A percentile compares a stretch with the other conserved stretches of the same genome.
These are phyloP conservation scores for Gastrophysa polygoni DNA, from an alignment of 2,888 invertebrate species.

Conservation along the genomic window DNA sequence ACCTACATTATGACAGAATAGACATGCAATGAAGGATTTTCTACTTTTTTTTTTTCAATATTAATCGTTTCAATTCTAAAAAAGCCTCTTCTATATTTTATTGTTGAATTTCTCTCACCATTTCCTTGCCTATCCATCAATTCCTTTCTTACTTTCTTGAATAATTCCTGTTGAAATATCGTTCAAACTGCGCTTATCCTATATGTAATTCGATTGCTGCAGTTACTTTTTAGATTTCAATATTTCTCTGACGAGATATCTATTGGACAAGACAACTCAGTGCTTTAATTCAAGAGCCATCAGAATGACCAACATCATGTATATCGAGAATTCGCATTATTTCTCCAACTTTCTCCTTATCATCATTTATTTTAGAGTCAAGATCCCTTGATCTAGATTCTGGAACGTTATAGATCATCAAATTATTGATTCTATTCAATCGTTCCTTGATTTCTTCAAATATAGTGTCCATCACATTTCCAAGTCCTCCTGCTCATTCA, in stretches of 20 bases:
- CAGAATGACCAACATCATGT: neutral
- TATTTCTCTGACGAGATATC: neutral
- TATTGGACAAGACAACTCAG: neutral
- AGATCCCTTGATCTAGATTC: no score
- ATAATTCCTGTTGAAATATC: neutral
- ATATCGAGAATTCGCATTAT: neutral
- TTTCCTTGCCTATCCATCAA: slow-evolving; percentile 1
- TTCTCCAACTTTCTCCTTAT: neutral
- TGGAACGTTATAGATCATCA: no score
- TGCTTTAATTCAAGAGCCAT: neutral
- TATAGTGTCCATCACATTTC: no score
- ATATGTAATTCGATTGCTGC: neutral
- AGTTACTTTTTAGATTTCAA: neutral
- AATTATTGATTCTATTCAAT: no score
- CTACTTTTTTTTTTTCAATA: neutral
- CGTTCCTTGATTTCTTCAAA: no score
- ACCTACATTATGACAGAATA: neutral
- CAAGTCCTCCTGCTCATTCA: no score
- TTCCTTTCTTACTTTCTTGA: neutral
- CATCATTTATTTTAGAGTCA: no score
- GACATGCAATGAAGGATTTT: neutral
- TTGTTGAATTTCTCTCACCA: neutral
- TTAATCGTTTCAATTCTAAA: neutral
- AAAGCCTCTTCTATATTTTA: no score
- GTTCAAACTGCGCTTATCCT: slow-evolving; percentile 1